Evolutionary conservation across 2,113 vertebrate species (phyloP).

Genomic region (Edolisoma coerulescens): DNA sequence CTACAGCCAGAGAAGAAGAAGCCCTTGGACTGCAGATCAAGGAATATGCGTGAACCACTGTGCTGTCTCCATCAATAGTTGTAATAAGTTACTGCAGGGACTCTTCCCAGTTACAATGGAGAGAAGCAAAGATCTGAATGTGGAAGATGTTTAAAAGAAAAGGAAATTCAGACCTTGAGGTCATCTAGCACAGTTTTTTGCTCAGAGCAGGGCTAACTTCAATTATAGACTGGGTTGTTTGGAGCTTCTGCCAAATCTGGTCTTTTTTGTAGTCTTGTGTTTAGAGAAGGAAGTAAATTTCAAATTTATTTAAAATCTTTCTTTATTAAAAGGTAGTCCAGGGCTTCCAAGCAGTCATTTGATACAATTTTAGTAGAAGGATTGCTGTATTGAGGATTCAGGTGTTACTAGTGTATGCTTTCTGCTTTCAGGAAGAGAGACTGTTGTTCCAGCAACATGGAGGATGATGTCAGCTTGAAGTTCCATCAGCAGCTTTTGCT

Average conservation of each 20-base stretch:
- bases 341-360: neutral
- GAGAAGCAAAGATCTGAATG: neutral
- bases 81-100: neutral
- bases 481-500: constrained; percentile 36
- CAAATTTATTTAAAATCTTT: neutral
- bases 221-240: neutral
- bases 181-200: neutral
- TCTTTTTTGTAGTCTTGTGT: neutral
- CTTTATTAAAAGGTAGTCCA: neutral
- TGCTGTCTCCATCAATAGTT: neutral
- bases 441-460: neutral
- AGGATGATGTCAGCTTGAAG: neutral
- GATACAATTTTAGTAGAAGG: neutral
- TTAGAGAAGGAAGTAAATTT: neutral
- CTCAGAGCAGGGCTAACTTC: neutral
- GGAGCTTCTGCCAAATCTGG: neutral
- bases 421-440: neutral
- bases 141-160: neutral
- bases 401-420: neutral
- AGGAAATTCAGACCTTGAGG: neutral
- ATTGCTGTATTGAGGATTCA: neutral
- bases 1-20: neutral
- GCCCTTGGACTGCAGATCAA: neutral
- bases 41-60: neutral
- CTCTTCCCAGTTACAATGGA: neutral